Base-by-base conservation (phyloP, 2,797 vertebrate species). In the Onychomys arenicola region DNA sequence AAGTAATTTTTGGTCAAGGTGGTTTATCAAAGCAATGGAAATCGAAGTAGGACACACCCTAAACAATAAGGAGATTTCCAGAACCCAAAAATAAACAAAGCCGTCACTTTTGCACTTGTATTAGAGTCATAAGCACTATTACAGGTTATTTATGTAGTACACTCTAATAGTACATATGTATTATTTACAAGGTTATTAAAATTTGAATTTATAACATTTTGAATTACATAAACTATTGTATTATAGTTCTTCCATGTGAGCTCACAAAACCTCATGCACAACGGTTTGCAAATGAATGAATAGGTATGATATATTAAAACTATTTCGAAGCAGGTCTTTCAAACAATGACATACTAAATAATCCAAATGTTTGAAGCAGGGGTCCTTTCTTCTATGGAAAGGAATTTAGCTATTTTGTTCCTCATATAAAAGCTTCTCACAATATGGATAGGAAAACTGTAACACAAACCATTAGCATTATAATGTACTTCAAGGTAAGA, bases 261-360 rank as follows among this genome's bases (percentile, higher is more conserved):
- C 21, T 69, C 57, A 95, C n/a, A 92, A 86, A 96, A 13, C 7
- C 5, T 94, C 17, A 11, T 34, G 1, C 75, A 73, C 32, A 92
- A 95, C 92, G 16, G 1, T 52, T 94, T 76, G 37, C 37, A 85
- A 81, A 84, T 85, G n/a, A 84, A 61, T 84, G 67, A 67, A 93
- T 69, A 85, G 25, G 37, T 76, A 17, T 40, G 3, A 65, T 57
- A 49, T 29, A 81, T 76, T 61, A 69, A 95, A 96, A 80, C 34
- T 91, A 89, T 93, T 94, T 95, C 37, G 63, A 65, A 94, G 63
- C 11, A 84, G 78, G 5, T 65, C 4, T 32, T 84, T 87, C 46
- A 86, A 93, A 94, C 65, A 92, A 95, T 67, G 91, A 77, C 57
- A 85, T 71, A 97, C 85, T 86, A 93, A 95, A 89, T 87, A 84